Percentiles rank a stretch among this genome's conserved stretches.
Conservation (phyloP, 1,140 invertebrate species). For the Reticulitermes speratus region DNA sequence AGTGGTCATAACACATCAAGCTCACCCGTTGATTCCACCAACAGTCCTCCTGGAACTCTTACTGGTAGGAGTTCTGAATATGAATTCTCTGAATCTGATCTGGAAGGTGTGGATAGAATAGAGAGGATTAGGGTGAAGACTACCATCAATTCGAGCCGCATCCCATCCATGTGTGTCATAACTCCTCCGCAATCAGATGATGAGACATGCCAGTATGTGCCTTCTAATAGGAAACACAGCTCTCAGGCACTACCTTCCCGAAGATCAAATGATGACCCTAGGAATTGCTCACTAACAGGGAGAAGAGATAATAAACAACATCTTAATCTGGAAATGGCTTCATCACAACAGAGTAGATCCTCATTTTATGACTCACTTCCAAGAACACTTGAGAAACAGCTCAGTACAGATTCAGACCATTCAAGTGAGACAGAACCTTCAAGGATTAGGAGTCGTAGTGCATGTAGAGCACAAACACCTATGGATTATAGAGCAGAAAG, state of each 20-base stretch:
- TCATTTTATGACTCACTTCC: conserved; percentile 38
- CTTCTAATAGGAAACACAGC: conserved; percentile 13
- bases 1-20: conserved; percentile 79
- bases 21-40: conserved; percentile 72
- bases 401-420: conserved; percentile 27
- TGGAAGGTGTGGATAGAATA: conserved; percentile 79
- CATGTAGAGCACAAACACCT: not conserved
- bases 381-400: conserved; percentile 38
- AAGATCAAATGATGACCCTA: not conserved
- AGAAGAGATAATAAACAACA: not conserved
- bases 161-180: conserved; percentile 90
- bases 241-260: not conserved
- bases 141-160: conserved; percentile 79
- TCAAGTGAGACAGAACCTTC: conserved; percentile 26
- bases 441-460: conserved; percentile 6
- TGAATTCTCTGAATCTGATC: conserved; percentile 74
- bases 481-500: not conserved
- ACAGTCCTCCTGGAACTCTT: conserved; percentile 57
- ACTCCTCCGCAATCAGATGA: conserved; percentile 85
- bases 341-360: not conserved
- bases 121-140: conserved; percentile 84
- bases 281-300: not conserved
- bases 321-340: not conserved
- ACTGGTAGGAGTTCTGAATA: conserved; percentile 66
- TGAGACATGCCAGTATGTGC: conserved; percentile 51